Evolutionary conservation across 1,140 invertebrate species (phyloP).

Genomic region (Galleria mellonella): DNA sequence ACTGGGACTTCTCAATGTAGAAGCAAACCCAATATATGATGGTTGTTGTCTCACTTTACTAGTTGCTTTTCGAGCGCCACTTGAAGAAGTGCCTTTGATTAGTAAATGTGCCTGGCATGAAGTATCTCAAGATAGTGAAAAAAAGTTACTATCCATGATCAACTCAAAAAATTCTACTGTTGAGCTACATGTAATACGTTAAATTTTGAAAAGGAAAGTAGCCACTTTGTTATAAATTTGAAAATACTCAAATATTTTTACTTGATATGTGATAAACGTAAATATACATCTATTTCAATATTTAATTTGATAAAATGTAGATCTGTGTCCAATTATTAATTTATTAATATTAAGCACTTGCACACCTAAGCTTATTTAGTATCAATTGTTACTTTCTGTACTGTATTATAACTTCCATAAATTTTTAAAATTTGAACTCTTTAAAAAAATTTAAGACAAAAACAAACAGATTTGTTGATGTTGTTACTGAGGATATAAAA

Average conservation of each 20-base stretch:
- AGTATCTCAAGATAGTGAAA: slow-evolving; percentile 80
- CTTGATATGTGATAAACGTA: too few relatives aligned
- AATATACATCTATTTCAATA: too few relatives aligned
- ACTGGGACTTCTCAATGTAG: slow-evolving; percentile 85
- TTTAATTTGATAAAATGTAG: too few relatives aligned
- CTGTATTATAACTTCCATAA: too few relatives aligned
- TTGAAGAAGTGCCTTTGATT: slow-evolving; percentile 89
- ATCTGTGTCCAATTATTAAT: too few relatives aligned
- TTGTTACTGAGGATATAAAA: too few relatives aligned
- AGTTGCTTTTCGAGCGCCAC: slow-evolving; percentile 87
- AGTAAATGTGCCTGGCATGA: slow-evolving; percentile 94
- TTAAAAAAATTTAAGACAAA: too few relatives aligned
- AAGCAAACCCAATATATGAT: slow-evolving; percentile 78
- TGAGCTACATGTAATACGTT: slow-evolving; percentile 87
- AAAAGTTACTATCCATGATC: slow-evolving; percentile 79
- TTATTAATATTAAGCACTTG: too few relatives aligned
- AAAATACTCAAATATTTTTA: slow-evolving; percentile 8
- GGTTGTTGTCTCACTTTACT: slow-evolving; percentile 89
- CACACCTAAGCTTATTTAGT: too few relatives aligned
- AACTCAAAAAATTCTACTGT: slow-evolving; percentile 85
- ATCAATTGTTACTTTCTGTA: too few relatives aligned
- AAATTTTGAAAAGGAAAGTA: slow-evolving; percentile 17
- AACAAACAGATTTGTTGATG: too few relatives aligned
- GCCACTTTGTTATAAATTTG: slow-evolving; percentile 1
- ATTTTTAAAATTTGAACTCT: too few relatives aligned